Evolutionary conservation across 2,797 vertebrate species (phyloP).

Genomic region (Chiroxiphia lanceolata): DNA sequence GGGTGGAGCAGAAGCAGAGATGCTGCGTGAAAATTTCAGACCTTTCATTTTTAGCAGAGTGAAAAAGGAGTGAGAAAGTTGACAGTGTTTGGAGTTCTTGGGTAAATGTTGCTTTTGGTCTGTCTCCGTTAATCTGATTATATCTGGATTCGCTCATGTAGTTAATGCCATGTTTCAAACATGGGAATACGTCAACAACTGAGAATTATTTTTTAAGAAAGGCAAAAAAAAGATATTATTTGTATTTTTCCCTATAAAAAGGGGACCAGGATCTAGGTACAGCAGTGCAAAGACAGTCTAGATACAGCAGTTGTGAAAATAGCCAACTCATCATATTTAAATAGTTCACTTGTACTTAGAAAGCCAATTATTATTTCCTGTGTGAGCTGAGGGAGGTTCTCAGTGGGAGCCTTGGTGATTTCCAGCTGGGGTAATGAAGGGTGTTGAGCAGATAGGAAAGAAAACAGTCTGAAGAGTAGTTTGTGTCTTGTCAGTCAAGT

Average conservation of each 20-base stretch:
- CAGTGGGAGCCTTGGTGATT: background rate
- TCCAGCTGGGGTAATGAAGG: background rate
- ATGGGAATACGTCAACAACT: background rate
- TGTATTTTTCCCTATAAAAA: background rate
- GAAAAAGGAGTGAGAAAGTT: background rate
- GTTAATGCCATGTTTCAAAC: background rate
- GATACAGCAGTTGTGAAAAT: background rate
- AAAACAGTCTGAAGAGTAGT: background rate
- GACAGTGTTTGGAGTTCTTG: background rate
- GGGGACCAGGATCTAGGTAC: background rate
- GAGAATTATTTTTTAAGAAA: background rate
- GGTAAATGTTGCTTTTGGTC: background rate
- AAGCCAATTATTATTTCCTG: background rate
- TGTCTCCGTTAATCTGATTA: background rate
- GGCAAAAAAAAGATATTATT: background rate
- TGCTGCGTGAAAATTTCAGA: background rate
- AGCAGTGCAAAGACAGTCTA: background rate
- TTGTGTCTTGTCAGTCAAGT: background rate
- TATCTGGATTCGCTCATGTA: background rate
- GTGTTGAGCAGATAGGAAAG: background rate
- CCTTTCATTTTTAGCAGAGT: background rate
- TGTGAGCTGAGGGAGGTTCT: background rate
- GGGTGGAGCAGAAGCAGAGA: background rate
- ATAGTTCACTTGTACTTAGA: background rate
- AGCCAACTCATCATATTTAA: background rate